These are phyloP conservation scores for Nesoenas mayeri DNA, from an alignment of 2,113 vertebrate genomes.

Conservation along the genomic window DNA sequence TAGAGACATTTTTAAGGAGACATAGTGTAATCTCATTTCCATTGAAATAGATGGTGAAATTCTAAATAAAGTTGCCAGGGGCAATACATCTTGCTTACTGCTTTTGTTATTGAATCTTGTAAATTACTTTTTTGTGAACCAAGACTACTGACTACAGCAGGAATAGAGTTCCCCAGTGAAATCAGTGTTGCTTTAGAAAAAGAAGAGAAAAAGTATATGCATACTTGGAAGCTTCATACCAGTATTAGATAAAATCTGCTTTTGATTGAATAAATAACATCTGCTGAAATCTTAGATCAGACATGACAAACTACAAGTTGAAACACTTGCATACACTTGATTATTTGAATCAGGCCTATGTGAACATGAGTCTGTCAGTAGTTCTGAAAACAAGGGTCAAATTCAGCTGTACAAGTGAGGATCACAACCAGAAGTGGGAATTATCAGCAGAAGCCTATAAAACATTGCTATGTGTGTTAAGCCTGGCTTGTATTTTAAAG, in stretches of 20 bases:
- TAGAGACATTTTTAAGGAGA: not conserved
- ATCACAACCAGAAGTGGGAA: not conserved
- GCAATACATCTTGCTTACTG: not conserved
- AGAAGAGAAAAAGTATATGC: not conserved
- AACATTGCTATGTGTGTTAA: not conserved
- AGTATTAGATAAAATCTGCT: constrained; percentile 35
- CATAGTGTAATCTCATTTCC: not conserved
- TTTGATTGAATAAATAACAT: constrained; percentile 34
- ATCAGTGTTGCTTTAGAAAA: not conserved
- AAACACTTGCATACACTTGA: not conserved
- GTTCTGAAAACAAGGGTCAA: not conserved
- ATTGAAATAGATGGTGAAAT: not conserved
- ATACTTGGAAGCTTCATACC: constrained; percentile 60
- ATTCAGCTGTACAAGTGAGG: not conserved
- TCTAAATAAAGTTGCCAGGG: not conserved
- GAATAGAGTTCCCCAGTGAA: not conserved
- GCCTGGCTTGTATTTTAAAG: not conserved
- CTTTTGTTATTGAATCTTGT: not conserved
- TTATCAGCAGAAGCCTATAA: not conserved
- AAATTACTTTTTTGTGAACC: not conserved
- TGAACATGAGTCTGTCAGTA: not conserved
- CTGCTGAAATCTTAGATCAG: constrained; percentile 22
- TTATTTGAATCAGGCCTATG: not conserved
- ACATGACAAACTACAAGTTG: not conserved
- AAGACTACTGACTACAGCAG: not conserved